Percentiles rank a stretch among this genome's conserved stretches.
phyloP scores from a whole-genome alignment of 1,140 invertebrate genomes.

The Pseudachorutes palmiensis region DNA sequence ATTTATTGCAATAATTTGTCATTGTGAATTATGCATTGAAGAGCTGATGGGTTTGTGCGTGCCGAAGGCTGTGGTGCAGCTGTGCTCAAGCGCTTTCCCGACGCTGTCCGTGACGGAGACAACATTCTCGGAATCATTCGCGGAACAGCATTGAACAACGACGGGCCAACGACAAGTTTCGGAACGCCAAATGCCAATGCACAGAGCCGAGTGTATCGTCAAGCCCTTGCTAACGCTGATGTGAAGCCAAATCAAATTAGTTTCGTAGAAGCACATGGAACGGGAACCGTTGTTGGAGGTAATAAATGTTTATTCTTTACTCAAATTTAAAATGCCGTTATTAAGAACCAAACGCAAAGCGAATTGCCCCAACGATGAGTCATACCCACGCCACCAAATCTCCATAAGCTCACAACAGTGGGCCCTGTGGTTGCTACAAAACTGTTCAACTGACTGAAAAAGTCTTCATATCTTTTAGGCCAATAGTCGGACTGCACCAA shows the following conservation, averaged over 20 bases:
- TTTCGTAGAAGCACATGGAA: conserved; percentile 54
- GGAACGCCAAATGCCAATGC: conserved; percentile 13
- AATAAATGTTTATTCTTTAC: background rate
- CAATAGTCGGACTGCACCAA: too few relatives aligned
- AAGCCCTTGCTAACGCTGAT: conserved; percentile 47
- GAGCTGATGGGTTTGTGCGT: conserved; percentile 17
- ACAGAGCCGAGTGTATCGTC: conserved; percentile 47
- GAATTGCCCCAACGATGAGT: too few relatives aligned
- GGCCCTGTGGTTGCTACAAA: too few relatives aligned
- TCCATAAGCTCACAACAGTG: too few relatives aligned
- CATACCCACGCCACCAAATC: too few relatives aligned
- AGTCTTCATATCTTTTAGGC: too few relatives aligned
- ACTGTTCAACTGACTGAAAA: too few relatives aligned
- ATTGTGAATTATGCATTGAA: background rate
- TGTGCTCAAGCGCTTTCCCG: conserved; percentile 10
- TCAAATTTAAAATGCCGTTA: too few relatives aligned
- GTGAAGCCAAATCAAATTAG: conserved; percentile 46
- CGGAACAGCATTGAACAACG: conserved; percentile 15
- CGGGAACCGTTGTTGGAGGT: conserved; percentile 48
- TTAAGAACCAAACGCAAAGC: too few relatives aligned
- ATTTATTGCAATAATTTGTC: background rate
- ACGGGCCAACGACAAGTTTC: conserved; percentile 13
- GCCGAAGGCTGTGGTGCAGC: conserved; percentile 19
- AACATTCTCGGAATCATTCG: conserved; percentile 14
- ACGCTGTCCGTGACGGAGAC: conserved; percentile 17